Conservation (phyloP, 2,113 vertebrate genomes). For the Danionella cerebrum region DNA sequence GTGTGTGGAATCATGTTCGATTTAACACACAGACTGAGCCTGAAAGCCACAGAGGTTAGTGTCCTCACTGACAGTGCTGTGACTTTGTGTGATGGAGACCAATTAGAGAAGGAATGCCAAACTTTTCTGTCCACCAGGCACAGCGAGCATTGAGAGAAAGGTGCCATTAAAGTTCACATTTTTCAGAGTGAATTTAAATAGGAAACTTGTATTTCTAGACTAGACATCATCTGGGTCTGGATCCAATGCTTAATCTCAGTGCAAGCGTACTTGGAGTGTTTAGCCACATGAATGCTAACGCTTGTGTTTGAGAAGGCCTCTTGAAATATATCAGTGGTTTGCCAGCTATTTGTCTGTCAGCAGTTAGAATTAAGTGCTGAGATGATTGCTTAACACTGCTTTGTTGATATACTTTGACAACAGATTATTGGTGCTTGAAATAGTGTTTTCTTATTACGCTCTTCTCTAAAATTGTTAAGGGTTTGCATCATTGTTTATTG, state of each 20-base stretch:
- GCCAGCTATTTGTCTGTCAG: conserved; percentile 36
- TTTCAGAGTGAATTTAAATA: conserved; percentile 4
- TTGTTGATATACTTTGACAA: conserved; percentile 19
- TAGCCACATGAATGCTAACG: background rate
- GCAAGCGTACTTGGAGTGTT: conserved; percentile 11
- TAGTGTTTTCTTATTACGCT: background rate
- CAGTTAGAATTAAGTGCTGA: conserved; percentile 25
- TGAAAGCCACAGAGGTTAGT: background rate
- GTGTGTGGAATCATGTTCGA: conserved; percentile 6
- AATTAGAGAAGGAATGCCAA: conserved; percentile 18
- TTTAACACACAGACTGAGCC: background rate
- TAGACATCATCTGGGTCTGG: background rate
- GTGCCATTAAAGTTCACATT: background rate
- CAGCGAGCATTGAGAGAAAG: background rate
- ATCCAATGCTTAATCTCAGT: background rate
- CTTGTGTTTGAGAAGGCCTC: conserved; percentile 32
- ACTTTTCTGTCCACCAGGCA: background rate
- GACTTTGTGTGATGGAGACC: background rate
- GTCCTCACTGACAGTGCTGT: background rate
- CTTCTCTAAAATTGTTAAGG: background rate
- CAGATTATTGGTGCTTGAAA: background rate
- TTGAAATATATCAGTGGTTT: conserved; percentile 37
- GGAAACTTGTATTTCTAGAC: background rate
- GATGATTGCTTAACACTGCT: conserved; percentile 22
- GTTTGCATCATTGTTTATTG: too few relatives aligned